Conservation (phyloP, 2,888 invertebrate species). For the Antitype chi region DNA sequence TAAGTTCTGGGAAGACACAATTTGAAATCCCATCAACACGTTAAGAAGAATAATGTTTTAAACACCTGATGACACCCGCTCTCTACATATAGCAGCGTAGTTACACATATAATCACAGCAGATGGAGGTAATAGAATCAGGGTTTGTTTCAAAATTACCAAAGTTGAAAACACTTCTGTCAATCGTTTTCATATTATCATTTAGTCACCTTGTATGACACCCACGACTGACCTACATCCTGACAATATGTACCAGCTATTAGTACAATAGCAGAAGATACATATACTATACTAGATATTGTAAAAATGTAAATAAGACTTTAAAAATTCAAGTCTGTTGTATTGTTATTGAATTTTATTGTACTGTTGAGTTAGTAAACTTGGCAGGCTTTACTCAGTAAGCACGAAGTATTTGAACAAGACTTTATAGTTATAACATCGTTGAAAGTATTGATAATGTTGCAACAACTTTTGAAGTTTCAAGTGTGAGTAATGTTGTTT, state of each 20-base stretch:
- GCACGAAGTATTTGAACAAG: slow-evolving; percentile 22
- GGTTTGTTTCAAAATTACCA: neutral
- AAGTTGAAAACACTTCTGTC: neutral
- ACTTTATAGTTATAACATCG: slow-evolving; percentile 7
- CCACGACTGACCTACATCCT: neutral
- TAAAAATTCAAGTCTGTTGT: slow-evolving; percentile 18
- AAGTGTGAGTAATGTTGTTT: neutral
- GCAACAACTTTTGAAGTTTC: slow-evolving; percentile 14
- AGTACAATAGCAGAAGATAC: neutral
- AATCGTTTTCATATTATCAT: neutral
- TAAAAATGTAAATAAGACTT: slow-evolving; percentile 34
- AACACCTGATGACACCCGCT: no score
- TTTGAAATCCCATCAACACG: neutral
- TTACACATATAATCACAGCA: neutral
- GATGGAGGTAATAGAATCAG: neutral
- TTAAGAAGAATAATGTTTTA: neutral
- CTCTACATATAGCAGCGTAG: neutral
- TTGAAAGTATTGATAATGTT: slow-evolving; percentile 19
- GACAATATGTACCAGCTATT: no score
- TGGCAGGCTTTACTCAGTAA: slow-evolving; percentile 17
- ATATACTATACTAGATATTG: neutral
- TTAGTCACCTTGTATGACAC: neutral
- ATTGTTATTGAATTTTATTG: slow-evolving; percentile 37
- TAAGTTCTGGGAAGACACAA: neutral
- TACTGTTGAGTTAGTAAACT: slow-evolving; percentile 40